Base-by-base conservation (phyloP, 2,113 vertebrate genomes). In the Nymphicus hollandicus region DNA sequence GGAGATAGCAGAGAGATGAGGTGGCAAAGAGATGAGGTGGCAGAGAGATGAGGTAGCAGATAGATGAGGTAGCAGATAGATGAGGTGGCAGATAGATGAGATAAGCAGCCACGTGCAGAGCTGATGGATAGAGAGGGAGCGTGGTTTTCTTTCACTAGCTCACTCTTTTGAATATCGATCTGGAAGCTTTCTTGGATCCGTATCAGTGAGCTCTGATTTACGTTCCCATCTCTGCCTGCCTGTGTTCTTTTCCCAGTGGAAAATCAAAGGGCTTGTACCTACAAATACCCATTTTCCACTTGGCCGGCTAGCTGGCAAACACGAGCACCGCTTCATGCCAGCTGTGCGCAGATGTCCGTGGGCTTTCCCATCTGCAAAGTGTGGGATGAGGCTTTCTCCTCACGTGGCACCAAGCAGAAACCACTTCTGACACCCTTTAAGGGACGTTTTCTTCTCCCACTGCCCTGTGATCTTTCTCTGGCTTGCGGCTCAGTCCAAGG, bases 271-370 rank as follows among this genome's bases (percentile, higher is more conserved):
- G 20, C 73, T 93, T 92, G 86, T 93, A 92, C 77, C 73, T 91
- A 89, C 86, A 95, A 95, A 89, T 69, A 13, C 44, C 83, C 69
- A 37, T 94, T 96, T 96, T 95, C 93, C 93, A 76, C 82, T 47
- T 72, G 93, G 74, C 60, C 64, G 43, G 79, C 65, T 41, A 37
- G 13, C 60, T 87, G 89, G 63, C 7, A 4, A 9, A 8, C 1
- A 17, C 0, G 1, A 41, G 71, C 58, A 18, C 65, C 1, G 0
- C 52, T 83, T 85, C 55, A 3, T 58, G 76, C 76, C 94, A 91
- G 93, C 87, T 94, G 91, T 89, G 93, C 66, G 4, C 93, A 91
- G 93, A n/a, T 82, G 68, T 82, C 71, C 85, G 19, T 10, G 46
- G 66, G 39, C 60, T 76, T 11, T 31, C 83, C 27, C 86, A 71